Base-by-base conservation (phyloP, 2,888 invertebrate genomes). In the Diadegma fenestrale region DNA sequence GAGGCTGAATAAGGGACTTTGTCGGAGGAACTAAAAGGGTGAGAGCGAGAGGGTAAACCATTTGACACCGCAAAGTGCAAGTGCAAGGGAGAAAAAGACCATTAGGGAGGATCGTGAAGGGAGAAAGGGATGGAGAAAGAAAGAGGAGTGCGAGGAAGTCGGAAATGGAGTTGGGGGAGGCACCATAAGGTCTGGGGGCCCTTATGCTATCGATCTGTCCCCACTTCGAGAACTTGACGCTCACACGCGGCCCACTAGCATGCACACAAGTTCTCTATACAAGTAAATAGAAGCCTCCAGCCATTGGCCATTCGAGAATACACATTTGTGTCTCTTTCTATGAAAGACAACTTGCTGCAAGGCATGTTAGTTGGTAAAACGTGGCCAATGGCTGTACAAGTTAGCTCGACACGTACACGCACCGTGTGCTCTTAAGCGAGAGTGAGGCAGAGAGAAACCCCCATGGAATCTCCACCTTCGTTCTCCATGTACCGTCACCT, bases 151-250 rank as follows among this genome's bases (percentile, higher is more conserved):
- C 68, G 82, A 66, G 85, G 84, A 82, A 89, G 81, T 88, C 87
- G 87, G 84, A 87, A 85, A 77, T 82, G 87, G 88, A 87, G 88
- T 48, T 88, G 89, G 90, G 87, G 88, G 88, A 90, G 91, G 91
- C 91, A 92, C 92, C 92, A 92, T 92, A 91, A 92, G 92, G 92
- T 92, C 91, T 91, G 90, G 89, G 89, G 88, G 89, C 92, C 91
- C 90, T 92, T 92, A 90, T 91, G 90, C 88, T 92, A 92, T 92
- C 92, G 92, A 92, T 92, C 91, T 91, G 88, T 90, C 90, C 90
- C 92, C 88, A 88, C 91, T 88, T 88, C 86, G 81, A 82, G 85
- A 88, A 88, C 87, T 83, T 80, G 80, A 84, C 84, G 82, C 80
- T 83, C 51, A 66, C 82, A 85, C 82, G 80, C 83, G 83, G 72